phyloP scores from a whole-genome alignment of 2,113 vertebrate species.

The Scortum barcoo region DNA sequence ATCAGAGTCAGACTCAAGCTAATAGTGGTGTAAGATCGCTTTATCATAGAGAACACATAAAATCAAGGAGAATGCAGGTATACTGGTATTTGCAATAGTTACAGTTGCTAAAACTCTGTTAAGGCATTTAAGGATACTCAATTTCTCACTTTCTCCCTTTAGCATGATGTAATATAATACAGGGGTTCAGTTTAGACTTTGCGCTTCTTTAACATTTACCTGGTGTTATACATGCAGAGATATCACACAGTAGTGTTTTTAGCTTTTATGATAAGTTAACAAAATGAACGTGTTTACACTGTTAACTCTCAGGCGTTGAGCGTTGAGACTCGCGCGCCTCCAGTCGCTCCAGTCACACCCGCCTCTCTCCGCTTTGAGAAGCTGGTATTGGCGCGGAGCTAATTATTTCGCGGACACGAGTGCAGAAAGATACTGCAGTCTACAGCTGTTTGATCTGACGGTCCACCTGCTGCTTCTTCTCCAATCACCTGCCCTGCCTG shows the following conservation, averaged over 20 bases:
- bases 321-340: background rate
- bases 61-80: background rate
- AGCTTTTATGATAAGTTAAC: background rate
- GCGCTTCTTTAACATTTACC: background rate
- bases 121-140: background rate
- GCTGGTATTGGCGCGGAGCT: conserved; percentile 20
- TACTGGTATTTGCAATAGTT: background rate
- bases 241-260: background rate
- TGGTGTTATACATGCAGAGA: background rate
- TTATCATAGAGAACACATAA: background rate
- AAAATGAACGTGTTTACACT: conserved; percentile 2
- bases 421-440: background rate
- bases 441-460: conserved; percentile 55
- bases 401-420: conserved; percentile 47
- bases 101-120: background rate
- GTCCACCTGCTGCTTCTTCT: conserved; percentile 60
- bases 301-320: background rate
- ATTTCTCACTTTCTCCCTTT: background rate
- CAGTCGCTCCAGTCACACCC: background rate
- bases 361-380: conserved; percentile 25
- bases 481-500: conserved; percentile 48
- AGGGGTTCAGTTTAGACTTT: no score
- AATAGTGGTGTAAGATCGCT: background rate
- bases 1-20: background rate
- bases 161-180: background rate